Evolutionary conservation across 2,113 vertebrate genomes (phyloP), one percentile per base, ranked within the genome.

Genomic region (Caranx ignobilis): DNA sequence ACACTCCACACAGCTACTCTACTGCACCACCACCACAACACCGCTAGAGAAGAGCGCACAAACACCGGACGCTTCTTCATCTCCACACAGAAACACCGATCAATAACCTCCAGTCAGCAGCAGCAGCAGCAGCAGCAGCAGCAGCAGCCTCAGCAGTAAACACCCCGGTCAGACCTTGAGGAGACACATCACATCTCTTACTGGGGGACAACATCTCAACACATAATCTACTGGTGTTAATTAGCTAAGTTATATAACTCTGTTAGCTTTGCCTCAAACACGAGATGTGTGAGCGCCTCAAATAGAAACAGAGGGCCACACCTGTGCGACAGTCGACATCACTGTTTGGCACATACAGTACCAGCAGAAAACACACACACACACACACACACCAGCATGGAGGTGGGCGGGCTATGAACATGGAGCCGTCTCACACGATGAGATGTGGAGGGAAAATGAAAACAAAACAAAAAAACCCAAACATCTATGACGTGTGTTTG

Each of bases 301-400:
- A 64, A 72, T 10, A 59, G 11, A 61, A 39, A 57, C 50, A 67
- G 50, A 78, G n/a, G 75, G 15, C 21, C 34, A 70, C 34, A 52
- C 61, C 75, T 59, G 73, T 0, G n/a, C 59, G 47, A 39, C 10
- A 41, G 35, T 56, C 50, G 19, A 16, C 15, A 37, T 61, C 67
- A 31, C 4, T 60, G 47, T 9, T 15, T n/a, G 12, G 50, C 63
- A 73, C 37, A 56, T 59, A 26, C 26, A 26, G 26, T 26, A 68
- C 68, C 65, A 55, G 65, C 77, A 88, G 65, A 39, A 76, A 89
- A 79, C 68, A 84, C 62, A 47, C 26, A 26, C 26, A 26, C 26
- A 26, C 26, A 26, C 26, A 37, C 60, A 86, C 64, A 59, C 76
- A 26, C 11, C 0, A 12, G 11, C 26, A 79, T 32, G 73, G 19